Evolutionary conservation across 2,113 vertebrate species (phyloP).

Genomic region (Oreochromis aureus): DNA sequence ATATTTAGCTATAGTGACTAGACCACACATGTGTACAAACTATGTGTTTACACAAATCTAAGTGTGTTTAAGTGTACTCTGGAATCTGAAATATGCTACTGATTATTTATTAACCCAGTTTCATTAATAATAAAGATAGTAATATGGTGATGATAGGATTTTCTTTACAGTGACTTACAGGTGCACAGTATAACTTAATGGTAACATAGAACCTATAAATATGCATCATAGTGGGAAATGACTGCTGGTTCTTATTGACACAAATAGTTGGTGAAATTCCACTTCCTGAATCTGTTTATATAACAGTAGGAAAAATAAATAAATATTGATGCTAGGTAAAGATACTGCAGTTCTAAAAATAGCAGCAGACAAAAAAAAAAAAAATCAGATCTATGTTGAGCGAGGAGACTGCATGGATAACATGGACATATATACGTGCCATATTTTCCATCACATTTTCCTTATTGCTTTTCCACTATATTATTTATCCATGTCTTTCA

Average conservation of each 20-base stretch:
- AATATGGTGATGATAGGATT: not conserved
- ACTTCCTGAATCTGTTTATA: not conserved
- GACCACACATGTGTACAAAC: not conserved
- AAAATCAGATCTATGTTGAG: not conserved
- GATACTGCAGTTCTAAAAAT: not conserved
- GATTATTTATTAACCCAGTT: not conserved
- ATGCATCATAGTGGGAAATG: not conserved
- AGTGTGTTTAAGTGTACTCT: not conserved
- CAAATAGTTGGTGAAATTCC: not conserved
- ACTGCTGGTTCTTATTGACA: not conserved
- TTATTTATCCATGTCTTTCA: not conserved
- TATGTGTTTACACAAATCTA: not conserved
- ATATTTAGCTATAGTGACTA: rapidly evolving
- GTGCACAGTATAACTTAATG: not conserved
- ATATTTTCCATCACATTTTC: not conserved
- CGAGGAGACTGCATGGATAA: not conserved
- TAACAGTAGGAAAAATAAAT: not conserved
- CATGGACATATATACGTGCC: not conserved
- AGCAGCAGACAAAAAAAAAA: not conserved
- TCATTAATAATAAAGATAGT: not conserved
- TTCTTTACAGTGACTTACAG: not conserved
- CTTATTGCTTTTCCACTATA: not conserved
- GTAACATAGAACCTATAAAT: not conserved
- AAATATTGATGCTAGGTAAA: not conserved
- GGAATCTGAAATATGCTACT: not conserved